These are phyloP conservation scores for Porites lobata DNA, from an alignment of 92 coral and sea anemone genomes.

Conservation along the genomic window DNA sequence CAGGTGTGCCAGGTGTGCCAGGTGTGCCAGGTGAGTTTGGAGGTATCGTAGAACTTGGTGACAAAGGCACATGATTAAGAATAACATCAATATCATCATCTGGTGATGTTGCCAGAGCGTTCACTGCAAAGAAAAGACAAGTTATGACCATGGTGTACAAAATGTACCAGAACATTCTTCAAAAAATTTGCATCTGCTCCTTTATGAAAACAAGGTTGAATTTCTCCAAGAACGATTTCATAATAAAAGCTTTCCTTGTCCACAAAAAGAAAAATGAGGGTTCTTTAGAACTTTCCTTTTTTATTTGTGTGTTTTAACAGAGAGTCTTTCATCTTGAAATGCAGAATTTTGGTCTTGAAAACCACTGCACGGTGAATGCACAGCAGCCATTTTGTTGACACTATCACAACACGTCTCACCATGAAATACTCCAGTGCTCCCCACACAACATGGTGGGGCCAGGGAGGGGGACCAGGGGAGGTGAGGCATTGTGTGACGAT, in stretches of 20 bases:
- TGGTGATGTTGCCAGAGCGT: conserved; percentile 86
- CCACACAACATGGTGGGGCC: background rate
- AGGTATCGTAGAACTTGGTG: conserved; percentile 69
- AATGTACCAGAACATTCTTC: too few relatives aligned
- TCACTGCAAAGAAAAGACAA: conserved; percentile 54
- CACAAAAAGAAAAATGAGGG: too few relatives aligned
- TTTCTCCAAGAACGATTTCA: too few relatives aligned
- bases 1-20: conserved; percentile 65
- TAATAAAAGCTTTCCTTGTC: too few relatives aligned
- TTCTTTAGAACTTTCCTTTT: too few relatives aligned
- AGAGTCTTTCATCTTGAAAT: too few relatives aligned
- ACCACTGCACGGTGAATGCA: background rate
- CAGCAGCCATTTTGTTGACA: background rate
- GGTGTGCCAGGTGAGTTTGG: conserved; percentile 81
- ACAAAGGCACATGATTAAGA: conserved; percentile 77
- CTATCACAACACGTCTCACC: background rate
- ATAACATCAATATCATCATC: conserved; percentile 81
- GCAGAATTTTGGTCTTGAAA: background rate
- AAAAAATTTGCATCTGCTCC: too few relatives aligned
- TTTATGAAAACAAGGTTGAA: too few relatives aligned
- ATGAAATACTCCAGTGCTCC: too few relatives aligned
- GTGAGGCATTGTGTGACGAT: background rate
- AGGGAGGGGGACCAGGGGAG: background rate
- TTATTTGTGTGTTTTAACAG: too few relatives aligned
- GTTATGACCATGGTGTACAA: too few relatives aligned